Percentiles rank a stretch among this genome's conserved stretches.
Conservation (phyloP, 1,140 invertebrate genomes). For the Onthophagus taurus region DNA sequence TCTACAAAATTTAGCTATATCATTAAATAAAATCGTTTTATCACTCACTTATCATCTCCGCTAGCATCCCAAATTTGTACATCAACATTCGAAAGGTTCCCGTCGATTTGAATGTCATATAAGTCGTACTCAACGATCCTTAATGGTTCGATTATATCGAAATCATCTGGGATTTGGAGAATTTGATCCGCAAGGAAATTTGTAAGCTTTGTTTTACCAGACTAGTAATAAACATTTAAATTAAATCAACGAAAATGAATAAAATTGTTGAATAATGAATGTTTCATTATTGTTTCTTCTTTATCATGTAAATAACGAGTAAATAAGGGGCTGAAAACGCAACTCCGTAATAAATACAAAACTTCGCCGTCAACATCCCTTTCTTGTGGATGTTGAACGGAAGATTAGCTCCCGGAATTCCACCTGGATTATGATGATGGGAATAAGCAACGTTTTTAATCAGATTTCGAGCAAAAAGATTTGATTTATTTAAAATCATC, state of each 20-base stretch:
- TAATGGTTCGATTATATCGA: constrained; percentile 12
- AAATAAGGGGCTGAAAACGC: neutral
- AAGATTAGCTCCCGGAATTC: too few species aligned
- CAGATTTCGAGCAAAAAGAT: too few species aligned
- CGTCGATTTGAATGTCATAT: constrained; percentile 10
- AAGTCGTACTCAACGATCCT: constrained; percentile 17
- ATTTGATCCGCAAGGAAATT: constrained; percentile 16
- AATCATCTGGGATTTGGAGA: constrained; percentile 10
- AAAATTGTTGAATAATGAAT: neutral
- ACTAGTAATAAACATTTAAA: constrained; percentile 6
- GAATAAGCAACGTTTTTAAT: too few species aligned
- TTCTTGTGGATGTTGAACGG: too few species aligned
- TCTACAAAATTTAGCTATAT: constrained; percentile 1
- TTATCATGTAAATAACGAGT: constrained; percentile 2
- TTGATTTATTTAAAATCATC: neutral
- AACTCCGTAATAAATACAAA: constrained; percentile 4
- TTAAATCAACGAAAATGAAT: neutral
- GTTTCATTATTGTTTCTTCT: neutral
- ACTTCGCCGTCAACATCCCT: too few species aligned
- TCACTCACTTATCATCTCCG: constrained; percentile 15
- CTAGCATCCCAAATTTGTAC: constrained; percentile 19
- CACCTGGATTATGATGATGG: too few species aligned
- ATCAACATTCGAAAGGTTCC: constrained; percentile 9
- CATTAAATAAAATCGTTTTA: neutral
- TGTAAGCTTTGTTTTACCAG: constrained; percentile 15